These are phyloP conservation scores for Lanius collurio DNA, from an alignment of 2,113 vertebrate genomes.

Conservation along the genomic window DNA sequence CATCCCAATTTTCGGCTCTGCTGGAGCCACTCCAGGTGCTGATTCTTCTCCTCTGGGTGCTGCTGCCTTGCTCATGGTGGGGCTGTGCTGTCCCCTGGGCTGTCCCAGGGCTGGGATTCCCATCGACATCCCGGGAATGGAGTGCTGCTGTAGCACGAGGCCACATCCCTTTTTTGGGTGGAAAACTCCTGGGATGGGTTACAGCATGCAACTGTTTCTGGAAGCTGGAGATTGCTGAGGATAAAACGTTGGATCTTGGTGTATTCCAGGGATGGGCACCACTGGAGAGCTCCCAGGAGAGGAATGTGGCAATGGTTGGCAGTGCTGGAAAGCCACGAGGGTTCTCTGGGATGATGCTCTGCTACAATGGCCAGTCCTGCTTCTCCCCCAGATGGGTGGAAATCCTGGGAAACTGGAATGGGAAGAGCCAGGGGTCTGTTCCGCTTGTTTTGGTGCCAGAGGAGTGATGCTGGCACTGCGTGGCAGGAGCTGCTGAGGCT, in stretches of 20 bases:
- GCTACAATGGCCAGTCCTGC: rapidly evolving
- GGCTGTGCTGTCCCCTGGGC: not conserved
- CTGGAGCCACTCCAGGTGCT: not conserved
- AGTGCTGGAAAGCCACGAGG: rapidly evolving
- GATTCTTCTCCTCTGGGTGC: not conserved
- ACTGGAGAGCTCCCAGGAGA: not conserved
- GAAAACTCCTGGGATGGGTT: not conserved
- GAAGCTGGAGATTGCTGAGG: not conserved
- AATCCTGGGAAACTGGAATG: not conserved
- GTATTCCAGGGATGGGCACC: not conserved
- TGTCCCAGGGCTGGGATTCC: not conserved
- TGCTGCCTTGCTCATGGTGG: not conserved
- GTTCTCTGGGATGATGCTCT: not conserved
- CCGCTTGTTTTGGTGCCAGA: rapidly evolving
- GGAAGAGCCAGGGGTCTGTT: not conserved
- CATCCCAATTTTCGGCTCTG: not conserved
- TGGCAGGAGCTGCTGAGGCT: not conserved
- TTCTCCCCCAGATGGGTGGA: rapidly evolving
- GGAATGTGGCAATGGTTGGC: not conserved
- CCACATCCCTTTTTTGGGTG: rapidly evolving
- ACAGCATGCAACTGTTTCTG: rapidly evolving
- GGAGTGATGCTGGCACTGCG: rapidly evolving
- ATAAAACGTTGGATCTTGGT: not conserved
- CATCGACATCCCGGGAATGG: rapidly evolving
- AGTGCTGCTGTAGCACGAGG: rapidly evolving